Percentiles rank a stretch among this genome's conserved stretches.
Evolutionary conservation across 2,113 vertebrate genomes (phyloP).

Genomic region (Ageneiosus marmoratus): DNA sequence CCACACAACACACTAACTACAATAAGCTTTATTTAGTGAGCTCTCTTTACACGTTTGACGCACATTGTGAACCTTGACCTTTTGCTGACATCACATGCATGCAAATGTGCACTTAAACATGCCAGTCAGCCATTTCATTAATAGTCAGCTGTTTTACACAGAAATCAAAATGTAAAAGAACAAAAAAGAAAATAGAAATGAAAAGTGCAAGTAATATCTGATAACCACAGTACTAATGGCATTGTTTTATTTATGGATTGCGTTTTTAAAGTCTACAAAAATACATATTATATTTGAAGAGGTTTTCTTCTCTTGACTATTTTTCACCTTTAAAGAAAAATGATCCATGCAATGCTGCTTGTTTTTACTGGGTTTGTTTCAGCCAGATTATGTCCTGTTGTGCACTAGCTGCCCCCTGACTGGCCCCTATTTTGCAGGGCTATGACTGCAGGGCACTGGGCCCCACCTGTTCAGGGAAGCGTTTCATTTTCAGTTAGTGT

Average conservation of each 20-base stretch:
- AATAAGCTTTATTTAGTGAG: conserved; percentile 17
- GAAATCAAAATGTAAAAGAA: neutral
- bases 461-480: conserved; percentile 24
- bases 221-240: neutral
- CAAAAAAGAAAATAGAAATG: neutral
- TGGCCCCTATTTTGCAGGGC: conserved; percentile 18
- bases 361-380: conserved; percentile 19
- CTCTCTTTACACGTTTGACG: neutral
- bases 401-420: conserved; percentile 26
- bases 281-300: neutral
- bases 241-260: neutral
- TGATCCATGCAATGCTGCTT: conserved; percentile 4
- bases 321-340: conserved; percentile 1
- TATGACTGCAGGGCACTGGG: conserved; percentile 17
- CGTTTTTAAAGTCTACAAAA: neutral
- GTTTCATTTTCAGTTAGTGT: conserved; percentile 43
- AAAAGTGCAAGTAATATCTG: neutral
- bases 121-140: conserved; percentile 10
- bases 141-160: neutral
- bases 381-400: conserved; percentile 10
- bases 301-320: too few species aligned
- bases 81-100: conserved; percentile 20
- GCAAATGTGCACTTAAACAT: conserved; percentile 10
- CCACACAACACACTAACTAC: conserved; percentile 1
- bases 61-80: conserved; percentile 22